phyloP scores from a whole-genome alignment of 1,140 invertebrate species.

The Pachyrhynchus sulphureomaculatus region DNA sequence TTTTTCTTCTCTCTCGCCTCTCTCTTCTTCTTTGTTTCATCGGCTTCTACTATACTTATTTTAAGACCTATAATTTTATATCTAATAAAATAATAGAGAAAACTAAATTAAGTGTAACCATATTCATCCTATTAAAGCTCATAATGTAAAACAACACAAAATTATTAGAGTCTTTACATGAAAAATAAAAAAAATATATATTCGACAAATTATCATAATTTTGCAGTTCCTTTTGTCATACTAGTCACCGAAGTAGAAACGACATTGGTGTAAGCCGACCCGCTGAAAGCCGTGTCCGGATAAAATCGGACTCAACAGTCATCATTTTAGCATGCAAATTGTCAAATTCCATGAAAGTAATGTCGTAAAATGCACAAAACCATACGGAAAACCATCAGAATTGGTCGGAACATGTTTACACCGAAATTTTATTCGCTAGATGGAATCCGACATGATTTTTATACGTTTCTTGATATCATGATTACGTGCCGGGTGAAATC shows the following conservation, averaged over 20 bases:
- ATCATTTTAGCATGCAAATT: slow-evolving; percentile 4
- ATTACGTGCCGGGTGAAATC: neutral
- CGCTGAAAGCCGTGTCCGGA: neutral
- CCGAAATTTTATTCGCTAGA: neutral
- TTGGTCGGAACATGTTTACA: neutral
- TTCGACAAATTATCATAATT: neutral
- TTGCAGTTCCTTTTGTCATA: neutral
- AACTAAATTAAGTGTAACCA: too few relatives aligned
- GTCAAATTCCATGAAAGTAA: slow-evolving; percentile 3
- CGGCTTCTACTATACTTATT: too few relatives aligned
- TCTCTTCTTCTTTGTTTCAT: too few relatives aligned
- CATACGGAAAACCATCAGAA: neutral
- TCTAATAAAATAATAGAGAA: too few relatives aligned
- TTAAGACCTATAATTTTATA: too few relatives aligned
- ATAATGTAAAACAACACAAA: too few relatives aligned
- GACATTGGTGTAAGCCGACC: neutral
- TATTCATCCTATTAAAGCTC: too few relatives aligned
- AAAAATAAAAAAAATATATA: too few relatives aligned
- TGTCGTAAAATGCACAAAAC: slow-evolving; percentile 2
- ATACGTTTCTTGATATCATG: neutral
- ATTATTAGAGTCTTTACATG: too few relatives aligned
- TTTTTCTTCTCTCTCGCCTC: too few relatives aligned
- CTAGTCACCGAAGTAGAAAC: neutral
- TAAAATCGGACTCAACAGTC: slow-evolving; percentile 5
- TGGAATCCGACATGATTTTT: neutral